Conservation (phyloP, 2,797 vertebrate species). For the Myotis vivesi region DNA sequence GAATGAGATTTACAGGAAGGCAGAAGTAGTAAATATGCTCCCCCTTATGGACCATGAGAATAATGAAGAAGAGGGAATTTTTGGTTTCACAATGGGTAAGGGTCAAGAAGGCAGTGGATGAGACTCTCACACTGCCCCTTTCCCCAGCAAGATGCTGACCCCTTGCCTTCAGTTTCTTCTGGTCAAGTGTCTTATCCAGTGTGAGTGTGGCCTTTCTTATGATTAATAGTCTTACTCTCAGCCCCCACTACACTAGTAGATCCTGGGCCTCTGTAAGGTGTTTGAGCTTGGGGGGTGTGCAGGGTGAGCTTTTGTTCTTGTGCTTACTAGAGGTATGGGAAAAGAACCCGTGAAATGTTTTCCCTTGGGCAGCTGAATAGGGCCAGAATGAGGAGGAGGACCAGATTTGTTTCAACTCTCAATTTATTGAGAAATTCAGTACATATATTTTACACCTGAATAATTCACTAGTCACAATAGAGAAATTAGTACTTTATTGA, state of each 20-base stretch:
- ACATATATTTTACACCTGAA: neutral
- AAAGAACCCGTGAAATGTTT: slow-evolving; percentile 1
- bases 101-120: neutral
- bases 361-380: neutral
- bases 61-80: neutral
- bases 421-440: neutral
- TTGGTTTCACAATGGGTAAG: neutral
- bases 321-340: neutral
- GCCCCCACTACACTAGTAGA: neutral
- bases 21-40: neutral
- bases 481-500: neutral
- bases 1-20: neutral
- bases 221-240: neutral
- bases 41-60: neutral
- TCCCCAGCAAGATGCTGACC: neutral
- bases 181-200: neutral
- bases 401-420: neutral
- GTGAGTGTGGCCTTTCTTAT: neutral
- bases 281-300: neutral
- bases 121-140: neutral
- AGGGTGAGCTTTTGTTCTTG: neutral
- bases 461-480: neutral
- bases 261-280: neutral
- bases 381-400: neutral
- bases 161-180: neutral